Percentiles rank a stretch among this genome's conserved stretches.
Evolutionary conservation across 2,113 vertebrate genomes (phyloP).

Genomic region (Platysternon megacephalum): DNA sequence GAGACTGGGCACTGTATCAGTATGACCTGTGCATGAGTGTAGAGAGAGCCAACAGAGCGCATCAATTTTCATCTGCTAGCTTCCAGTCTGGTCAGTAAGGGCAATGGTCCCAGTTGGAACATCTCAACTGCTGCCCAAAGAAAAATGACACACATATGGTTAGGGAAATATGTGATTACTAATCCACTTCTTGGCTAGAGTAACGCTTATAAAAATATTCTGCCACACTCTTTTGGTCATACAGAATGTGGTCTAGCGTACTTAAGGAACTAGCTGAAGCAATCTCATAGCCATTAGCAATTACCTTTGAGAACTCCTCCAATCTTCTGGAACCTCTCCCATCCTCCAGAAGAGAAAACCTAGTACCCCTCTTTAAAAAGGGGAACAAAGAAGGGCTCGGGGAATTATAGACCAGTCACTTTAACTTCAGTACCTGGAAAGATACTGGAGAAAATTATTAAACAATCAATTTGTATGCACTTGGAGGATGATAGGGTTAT

Average conservation of each 20-base stretch:
- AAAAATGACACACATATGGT: neutral
- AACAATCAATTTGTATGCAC: neutral
- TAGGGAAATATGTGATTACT: rapidly evolving
- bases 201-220: neutral
- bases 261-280: neutral
- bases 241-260: neutral
- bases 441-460: neutral
- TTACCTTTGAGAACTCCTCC: neutral
- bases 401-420: neutral
- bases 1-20: neutral
- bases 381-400: neutral
- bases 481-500: neutral
- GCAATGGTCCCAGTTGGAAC: rapidly evolving
- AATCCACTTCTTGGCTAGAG: neutral
- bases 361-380: neutral
- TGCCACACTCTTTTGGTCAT: neutral
- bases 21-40: neutral
- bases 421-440: neutral
- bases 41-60: neutral
- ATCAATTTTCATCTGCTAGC: rapidly evolving
- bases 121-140: neutral
- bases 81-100: neutral
- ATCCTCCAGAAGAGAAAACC: neutral
- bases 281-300: neutral
- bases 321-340: neutral